Evolutionary conservation across 2,113 vertebrate species (phyloP).

Genomic region (Seriola dumerili): DNA sequence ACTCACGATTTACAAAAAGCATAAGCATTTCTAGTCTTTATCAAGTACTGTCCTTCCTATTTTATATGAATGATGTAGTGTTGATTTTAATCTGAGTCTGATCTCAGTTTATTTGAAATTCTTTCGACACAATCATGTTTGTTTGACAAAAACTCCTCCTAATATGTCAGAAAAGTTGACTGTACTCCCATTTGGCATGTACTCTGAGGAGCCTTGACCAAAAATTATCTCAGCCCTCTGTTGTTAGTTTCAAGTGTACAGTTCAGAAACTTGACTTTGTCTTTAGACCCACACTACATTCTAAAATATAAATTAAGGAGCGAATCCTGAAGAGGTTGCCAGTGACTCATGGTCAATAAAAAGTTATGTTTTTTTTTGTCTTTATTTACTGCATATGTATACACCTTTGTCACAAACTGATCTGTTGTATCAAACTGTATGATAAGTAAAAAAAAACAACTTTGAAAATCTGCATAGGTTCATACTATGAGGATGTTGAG

Average conservation of each 20-base stretch:
- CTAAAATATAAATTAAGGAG: constrained; percentile 25
- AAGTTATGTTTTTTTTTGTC: neutral
- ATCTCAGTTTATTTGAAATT: constrained; percentile 19
- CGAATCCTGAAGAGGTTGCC: constrained; percentile 2
- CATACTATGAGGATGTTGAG: neutral
- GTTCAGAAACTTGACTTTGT: constrained; percentile 37
- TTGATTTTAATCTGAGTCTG: neutral
- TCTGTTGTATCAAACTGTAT: neutral
- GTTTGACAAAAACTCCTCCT: constrained; percentile 5
- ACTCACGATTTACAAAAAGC: neutral
- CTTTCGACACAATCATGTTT: neutral
- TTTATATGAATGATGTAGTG: neutral
- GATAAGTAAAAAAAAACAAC: neutral
- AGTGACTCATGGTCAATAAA: neutral
- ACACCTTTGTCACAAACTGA: neutral
- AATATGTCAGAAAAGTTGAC: neutral
- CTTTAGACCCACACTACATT: constrained; percentile 12
- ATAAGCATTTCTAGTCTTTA: constrained; percentile 2
- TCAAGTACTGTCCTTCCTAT: neutral
- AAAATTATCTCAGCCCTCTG: constrained; percentile 10
- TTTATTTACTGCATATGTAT: neutral
- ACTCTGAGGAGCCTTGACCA: neutral
- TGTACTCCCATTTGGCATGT: neutral
- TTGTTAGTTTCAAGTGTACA: constrained; percentile 25
- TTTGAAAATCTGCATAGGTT: neutral